Percentiles rank a stretch among this genome's conserved stretches.
Evolutionary conservation across 2,113 vertebrate species (phyloP).

Genomic region (Burhinus bistriatus): DNA sequence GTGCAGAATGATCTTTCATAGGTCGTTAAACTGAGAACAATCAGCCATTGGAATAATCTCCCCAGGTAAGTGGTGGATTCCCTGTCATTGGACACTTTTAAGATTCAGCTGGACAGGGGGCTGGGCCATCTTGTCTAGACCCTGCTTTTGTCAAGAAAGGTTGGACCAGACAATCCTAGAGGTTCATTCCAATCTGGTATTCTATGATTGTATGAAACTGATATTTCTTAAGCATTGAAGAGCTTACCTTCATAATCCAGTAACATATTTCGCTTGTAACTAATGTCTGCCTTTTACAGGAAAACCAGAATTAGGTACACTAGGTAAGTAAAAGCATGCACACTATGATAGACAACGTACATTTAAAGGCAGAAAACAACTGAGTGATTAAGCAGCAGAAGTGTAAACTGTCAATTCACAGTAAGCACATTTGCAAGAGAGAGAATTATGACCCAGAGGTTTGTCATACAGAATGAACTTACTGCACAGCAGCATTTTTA

Average conservation of each 20-base stretch:
- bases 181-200: not conserved
- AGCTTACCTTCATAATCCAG: not conserved
- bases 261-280: not conserved
- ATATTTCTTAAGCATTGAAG: not conserved
- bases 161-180: not conserved
- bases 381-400: not conserved
- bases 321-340: not conserved
- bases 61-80: no score
- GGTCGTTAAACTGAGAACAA: not conserved
- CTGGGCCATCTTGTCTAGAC: no score
- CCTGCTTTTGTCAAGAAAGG: not conserved
- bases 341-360: not conserved
- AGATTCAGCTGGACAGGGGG: no score
- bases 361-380: not conserved
- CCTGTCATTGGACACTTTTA: no score
- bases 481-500: not conserved
- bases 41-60: no score
- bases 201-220: not conserved
- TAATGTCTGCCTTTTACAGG: not conserved
- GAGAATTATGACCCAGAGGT: not conserved
- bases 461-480: not conserved
- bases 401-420: not conserved
- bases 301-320: not conserved
- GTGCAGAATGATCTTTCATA: not conserved
- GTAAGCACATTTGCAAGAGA: not conserved